A percentile compares a stretch with the other conserved stretches of the same genome.
Evolutionary conservation across 2,888 invertebrate species (phyloP).

Genomic region (Molorchus minor): DNA sequence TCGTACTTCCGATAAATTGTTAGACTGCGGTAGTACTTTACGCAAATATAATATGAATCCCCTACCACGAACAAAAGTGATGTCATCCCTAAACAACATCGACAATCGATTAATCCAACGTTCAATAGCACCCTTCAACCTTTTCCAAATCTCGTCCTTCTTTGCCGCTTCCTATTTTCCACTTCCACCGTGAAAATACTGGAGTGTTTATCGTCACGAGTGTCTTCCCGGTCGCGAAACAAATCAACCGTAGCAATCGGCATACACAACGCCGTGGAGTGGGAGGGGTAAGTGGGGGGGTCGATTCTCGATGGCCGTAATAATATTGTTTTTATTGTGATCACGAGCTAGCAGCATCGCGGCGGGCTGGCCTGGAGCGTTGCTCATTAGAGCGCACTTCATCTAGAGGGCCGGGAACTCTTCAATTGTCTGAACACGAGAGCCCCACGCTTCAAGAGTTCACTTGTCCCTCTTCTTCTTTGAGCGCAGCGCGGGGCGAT

Average conservation of each 20-base stretch:
- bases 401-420: constrained; percentile 54
- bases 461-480: constrained; percentile 43
- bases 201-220: constrained; percentile 42
- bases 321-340: constrained; percentile 52
- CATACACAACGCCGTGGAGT: constrained; percentile 30
- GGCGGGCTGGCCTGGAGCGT: constrained; percentile 50
- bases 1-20: no score
- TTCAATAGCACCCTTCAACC: no score
- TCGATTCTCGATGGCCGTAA: constrained; percentile 43
- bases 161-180: constrained; percentile 36
- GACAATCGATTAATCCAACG: no score
- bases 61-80: no score
- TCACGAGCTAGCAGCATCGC: constrained; percentile 30
- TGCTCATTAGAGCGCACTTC: constrained; percentile 59
- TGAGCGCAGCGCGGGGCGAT: constrained; percentile 18
- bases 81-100: no score
- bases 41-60: no score
- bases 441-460: constrained; percentile 44
- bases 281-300: constrained; percentile 28
- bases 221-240: constrained; percentile 47
- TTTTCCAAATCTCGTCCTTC: no score
- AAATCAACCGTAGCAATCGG: constrained; percentile 46
- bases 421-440: constrained; percentile 56
- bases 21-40: no score
- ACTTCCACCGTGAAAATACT: constrained; percentile 27